Conservation (phyloP, 2,888 invertebrate species). For the Philereme vetulata region DNA sequence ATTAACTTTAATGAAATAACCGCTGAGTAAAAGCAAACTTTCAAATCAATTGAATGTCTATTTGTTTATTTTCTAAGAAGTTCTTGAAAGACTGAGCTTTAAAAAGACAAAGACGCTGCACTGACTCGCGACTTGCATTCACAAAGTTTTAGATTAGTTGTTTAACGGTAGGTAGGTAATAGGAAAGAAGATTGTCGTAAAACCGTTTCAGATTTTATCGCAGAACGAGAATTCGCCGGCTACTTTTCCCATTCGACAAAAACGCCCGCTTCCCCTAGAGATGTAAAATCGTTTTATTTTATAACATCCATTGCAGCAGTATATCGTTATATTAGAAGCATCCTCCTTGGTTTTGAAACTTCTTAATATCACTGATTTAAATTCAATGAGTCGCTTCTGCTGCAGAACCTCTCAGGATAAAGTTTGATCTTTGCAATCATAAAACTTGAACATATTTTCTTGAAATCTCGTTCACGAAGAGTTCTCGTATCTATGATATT, state of each 20-base stretch:
- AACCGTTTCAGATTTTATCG: slow-evolving; percentile 82
- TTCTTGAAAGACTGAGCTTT: slow-evolving; percentile 1
- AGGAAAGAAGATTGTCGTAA: slow-evolving; percentile 82
- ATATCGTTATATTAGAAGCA: slow-evolving; percentile 76
- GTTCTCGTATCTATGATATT: slow-evolving; percentile 12
- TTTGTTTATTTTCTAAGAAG: slow-evolving; percentile 2
- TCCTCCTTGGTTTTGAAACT: slow-evolving; percentile 61
- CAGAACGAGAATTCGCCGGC: slow-evolving; percentile 80
- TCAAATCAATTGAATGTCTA: slow-evolving; percentile 10
- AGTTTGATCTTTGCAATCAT: slow-evolving; percentile 27
- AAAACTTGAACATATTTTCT: slow-evolving; percentile 20
- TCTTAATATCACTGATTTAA: slow-evolving; percentile 57
- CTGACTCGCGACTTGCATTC: slow-evolving; percentile 45
- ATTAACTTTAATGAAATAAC: slow-evolving; percentile 15
- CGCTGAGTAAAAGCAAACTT: slow-evolving; percentile 5
- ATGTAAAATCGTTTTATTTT: slow-evolving; percentile 84
- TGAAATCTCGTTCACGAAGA: slow-evolving; percentile 8
- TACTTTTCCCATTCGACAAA: slow-evolving; percentile 82
- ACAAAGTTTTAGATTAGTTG: slow-evolving; percentile 71
- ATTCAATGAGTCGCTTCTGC: slow-evolving; percentile 39
- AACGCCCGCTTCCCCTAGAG: slow-evolving; percentile 80
- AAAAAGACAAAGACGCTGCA: slow-evolving; percentile 17
- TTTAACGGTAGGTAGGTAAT: slow-evolving; percentile 80
- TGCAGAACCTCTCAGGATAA: slow-evolving; percentile 27
- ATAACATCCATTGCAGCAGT: slow-evolving; percentile 75